Evolutionary conservation across 1,140 invertebrate species (phyloP).

Genomic region (Heliothis virescens): DNA sequence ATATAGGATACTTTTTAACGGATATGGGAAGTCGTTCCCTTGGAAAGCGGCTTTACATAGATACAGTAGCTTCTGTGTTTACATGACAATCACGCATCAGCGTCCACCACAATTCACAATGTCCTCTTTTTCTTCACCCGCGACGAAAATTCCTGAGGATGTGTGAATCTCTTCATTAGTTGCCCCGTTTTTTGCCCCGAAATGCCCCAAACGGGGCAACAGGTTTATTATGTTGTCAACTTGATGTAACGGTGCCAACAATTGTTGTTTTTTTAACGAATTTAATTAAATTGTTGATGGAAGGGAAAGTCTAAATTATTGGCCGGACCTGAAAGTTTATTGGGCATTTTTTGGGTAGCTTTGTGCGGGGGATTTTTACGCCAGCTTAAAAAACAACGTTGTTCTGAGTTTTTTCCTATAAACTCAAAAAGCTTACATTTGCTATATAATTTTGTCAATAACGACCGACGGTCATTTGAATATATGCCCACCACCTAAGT

Average conservation of each 20-base stretch:
- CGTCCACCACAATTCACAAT: background rate
- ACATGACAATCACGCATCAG: background rate
- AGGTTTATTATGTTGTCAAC: conserved; percentile 55
- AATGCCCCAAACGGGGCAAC: conserved; percentile 22
- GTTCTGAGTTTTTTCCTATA: no score
- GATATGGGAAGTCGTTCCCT: no score
- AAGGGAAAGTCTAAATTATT: background rate
- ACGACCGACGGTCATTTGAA: no score
- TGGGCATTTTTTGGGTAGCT: background rate
- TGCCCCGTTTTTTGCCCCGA: conserved; percentile 46
- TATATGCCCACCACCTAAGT: no score
- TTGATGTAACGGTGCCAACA: conserved; percentile 39
- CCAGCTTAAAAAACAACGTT: no score
- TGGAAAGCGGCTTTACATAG: no score
- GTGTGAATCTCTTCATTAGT: conserved; percentile 55
- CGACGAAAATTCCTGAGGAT: conserved; percentile 22
- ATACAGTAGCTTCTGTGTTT: background rate
- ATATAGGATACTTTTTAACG: no score
- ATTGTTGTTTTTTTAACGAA: conserved; percentile 14
- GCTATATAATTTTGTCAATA: no score
- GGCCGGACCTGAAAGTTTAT: background rate
- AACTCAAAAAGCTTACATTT: no score
- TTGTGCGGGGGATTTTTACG: no score
- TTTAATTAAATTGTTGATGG: conserved; percentile 29
- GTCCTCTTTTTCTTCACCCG: conserved; percentile 4